Evolutionary conservation across 2,113 vertebrate genomes (phyloP), one percentile per base, ranked within the genome.

Genomic region (Pterocles orientalis): DNA sequence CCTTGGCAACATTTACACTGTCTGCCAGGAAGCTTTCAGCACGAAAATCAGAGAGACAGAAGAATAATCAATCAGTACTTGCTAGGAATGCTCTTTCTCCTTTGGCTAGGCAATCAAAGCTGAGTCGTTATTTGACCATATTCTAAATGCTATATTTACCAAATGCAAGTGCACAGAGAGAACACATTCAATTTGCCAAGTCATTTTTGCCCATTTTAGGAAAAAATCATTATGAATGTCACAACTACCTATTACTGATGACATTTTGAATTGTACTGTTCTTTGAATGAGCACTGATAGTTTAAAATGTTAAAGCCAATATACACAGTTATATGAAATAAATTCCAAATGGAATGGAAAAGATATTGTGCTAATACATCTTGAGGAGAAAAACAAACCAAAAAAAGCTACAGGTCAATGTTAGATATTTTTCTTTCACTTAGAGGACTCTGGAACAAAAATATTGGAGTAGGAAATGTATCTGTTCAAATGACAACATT

Each of bases 61-160:
- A 95, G 94, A 81, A 56, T 89, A 97, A 96, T 87, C 89, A 87
- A 72, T 95, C 82, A 94, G 31, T 79, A 28, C 61, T 96, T 83
- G 43, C 72, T 92, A 87, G 64, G 58, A 97, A 61, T 70, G 50
- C 60, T 88, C 71, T 34, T 50, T 83, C 34, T 33, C 65, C 81
- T 31, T 90, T 95, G 69, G 41, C 86, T 53, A 53, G 31, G 89
- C 92, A 51, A 83, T 86, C 8, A 43, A 91, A 93, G 69, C 61
- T 50, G 62, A 93, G 86, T 88, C n/a, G 21, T 89, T 83, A 75
- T 69, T 91, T 90, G 53, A 85, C 72, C 41, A 47, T 60, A 73
- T 91, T 75, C 33, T 82, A 88, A 87, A 66, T 86, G 48, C 56
- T 86, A 5, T 90, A 71, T 97, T 94, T 82, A 86, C 71, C 36